Conservation (phyloP, 2,797 vertebrate species). For the Anguilla pacifica region DNA sequence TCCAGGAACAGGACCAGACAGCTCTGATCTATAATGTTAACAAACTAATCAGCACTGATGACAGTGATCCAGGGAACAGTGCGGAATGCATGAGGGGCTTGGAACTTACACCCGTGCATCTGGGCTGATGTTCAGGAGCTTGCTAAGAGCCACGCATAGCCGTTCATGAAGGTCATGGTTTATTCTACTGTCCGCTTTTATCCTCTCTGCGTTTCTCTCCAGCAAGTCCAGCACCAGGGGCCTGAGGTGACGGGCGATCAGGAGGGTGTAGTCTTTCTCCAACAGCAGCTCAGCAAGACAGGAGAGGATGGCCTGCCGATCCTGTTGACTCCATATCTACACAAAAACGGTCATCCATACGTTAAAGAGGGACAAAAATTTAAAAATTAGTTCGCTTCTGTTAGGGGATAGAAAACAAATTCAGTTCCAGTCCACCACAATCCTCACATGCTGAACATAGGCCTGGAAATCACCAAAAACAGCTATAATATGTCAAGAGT, state of each 20-base stretch:
- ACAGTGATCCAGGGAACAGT: neutral
- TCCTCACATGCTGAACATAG: neutral
- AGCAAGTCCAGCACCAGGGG: slow-evolving; percentile 89
- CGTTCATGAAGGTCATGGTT: slow-evolving; percentile 94
- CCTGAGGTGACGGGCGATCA: slow-evolving; percentile 85
- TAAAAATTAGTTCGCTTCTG: neutral
- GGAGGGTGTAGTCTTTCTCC: slow-evolving; percentile 88
- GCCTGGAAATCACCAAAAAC: neutral
- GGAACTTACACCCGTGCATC: slow-evolving; percentile 87
- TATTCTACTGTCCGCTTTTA: slow-evolving; percentile 78
- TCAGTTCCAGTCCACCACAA: neutral
- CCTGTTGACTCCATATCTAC: slow-evolving; percentile 90
- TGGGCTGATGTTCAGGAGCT: slow-evolving; percentile 81
- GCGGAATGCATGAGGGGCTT: neutral
- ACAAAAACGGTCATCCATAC: slow-evolving; percentile 32
- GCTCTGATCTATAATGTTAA: neutral
- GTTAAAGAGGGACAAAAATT: neutral
- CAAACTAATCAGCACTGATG: neutral
- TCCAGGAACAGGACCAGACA: too few species aligned
- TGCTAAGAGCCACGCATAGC: slow-evolving; percentile 94
- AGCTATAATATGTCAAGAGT: neutral
- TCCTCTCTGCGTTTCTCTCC: slow-evolving; percentile 85
- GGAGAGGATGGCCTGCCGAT: slow-evolving; percentile 84
- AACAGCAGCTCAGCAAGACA: slow-evolving; percentile 82
- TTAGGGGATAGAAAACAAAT: neutral